phyloP scores from a whole-genome alignment of 92 coral and sea anemone genomes.

The Phenganax subtilis region DNA sequence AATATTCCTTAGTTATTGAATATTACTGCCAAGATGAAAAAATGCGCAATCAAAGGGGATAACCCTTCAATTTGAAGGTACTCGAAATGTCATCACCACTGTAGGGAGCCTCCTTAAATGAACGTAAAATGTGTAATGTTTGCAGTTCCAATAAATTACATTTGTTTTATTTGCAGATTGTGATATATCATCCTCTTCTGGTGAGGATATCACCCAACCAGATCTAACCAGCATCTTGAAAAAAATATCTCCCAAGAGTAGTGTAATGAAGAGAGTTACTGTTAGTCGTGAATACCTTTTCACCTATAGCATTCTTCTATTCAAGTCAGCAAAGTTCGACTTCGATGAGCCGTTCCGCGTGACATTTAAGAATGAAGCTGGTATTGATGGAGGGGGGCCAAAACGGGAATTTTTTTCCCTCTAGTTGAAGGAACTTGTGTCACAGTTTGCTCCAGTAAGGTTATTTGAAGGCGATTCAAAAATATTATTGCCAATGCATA shows the following conservation, averaged over 20 bases:
- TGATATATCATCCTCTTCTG: too few species aligned
- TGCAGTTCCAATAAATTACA: too few species aligned
- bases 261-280: not conserved
- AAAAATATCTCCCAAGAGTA: not conserved
- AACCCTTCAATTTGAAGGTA: too few species aligned
- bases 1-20: too few species aligned
- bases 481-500: slow-evolving; percentile 51
- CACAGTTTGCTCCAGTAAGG: slow-evolving; percentile 33
- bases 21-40: too few species aligned
- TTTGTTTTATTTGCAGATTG: too few species aligned
- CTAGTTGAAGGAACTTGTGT: slow-evolving; percentile 40
- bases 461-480: slow-evolving; percentile 46
- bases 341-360: not conserved
- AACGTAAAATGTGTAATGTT: too few species aligned
- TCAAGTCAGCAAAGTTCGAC: not conserved
- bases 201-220: too few species aligned
- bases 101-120: too few species aligned
- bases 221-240: too few species aligned
- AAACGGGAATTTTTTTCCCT: slow-evolving; percentile 48
- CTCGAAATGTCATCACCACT: too few species aligned
- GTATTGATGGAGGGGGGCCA: slow-evolving; percentile 56
- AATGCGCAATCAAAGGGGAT: too few species aligned
- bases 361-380: slow-evolving; percentile 49
- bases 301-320: not conserved
- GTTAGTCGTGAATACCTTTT: not conserved